Base-by-base conservation (phyloP, 1,140 invertebrate species). In the Adelges cooleyi region DNA sequence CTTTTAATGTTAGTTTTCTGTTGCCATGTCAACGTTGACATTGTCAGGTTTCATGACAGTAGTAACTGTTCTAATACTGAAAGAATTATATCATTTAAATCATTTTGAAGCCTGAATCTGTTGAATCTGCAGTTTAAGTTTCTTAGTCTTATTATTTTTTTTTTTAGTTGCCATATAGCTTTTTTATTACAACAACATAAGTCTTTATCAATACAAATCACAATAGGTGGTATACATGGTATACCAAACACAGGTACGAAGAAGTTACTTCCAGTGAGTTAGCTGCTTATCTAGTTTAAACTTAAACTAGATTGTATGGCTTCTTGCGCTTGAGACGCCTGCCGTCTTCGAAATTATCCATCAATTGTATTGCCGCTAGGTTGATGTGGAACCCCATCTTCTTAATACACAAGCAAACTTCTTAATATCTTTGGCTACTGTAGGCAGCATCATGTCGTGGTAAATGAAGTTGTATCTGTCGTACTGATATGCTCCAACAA, bases 1-100 rank as follows among this genome's bases (percentile, higher is more conserved):
- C 53, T 44, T 59, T 40, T 59, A 27, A 59, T 59, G 53, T 59
- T 59, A 59, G 53, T 59, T 59, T 36, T 59, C 44, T 18, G 53
- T 59, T 44, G 18, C 53, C 53, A 59, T 59, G 44, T 42, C 53
- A 59, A 59, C 53, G 25, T 42, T 40, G 44, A 59, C 44, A 40
- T 59, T 42, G 53, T 40, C 53, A 59, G 44, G 44, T 59, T 59
- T 36, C n/a, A 44, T 27, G 27, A 0, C 29, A 27, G 33, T 44
- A 40, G 44, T 59, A 11, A n/a, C n/a, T 59, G 22, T 59, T 56
- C 10, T n/a, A n/a, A n/a, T n/a, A n/a, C n/a, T n/a, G n/a, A n/a
- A n/a, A n/a, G n/a, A n/a, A n/a, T n/a, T n/a, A n/a, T n/a, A n/a
- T n/a, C n/a, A n/a, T n/a, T n/a, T n/a, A n/a, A n/a, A n/a, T n/a